Conservation (phyloP, 2,797 vertebrate species). For the Columba guinea region DNA sequence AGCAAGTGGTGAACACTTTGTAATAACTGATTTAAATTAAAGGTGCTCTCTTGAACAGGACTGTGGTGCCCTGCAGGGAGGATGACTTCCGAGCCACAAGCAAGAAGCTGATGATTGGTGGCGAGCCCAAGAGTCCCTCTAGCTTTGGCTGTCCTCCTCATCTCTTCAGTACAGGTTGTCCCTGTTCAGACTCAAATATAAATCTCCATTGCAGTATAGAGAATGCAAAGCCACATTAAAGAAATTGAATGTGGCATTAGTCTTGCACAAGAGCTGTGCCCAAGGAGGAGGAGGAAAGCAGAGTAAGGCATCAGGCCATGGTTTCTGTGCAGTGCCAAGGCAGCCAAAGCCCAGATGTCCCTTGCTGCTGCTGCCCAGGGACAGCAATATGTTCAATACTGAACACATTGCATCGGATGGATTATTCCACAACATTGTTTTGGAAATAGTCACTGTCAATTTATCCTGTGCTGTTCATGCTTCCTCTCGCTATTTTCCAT, state of each 20-base stretch:
- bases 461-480: not conserved
- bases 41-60: not conserved
- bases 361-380: not conserved
- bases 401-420: not conserved
- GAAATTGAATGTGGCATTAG: slow-evolving; percentile 28
- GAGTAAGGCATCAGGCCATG: not conserved
- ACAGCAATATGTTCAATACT: not conserved
- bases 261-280: not conserved
- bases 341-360: not conserved
- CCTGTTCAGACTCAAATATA: not conserved
- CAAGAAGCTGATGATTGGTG: not conserved
- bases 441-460: not conserved
- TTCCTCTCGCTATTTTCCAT: not conserved
- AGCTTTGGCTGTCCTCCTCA: not conserved
- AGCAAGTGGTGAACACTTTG: not conserved
- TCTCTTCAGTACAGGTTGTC: not conserved
- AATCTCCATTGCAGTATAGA: not conserved
- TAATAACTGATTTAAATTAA: not conserved
- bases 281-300: not conserved
- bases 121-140: not conserved
- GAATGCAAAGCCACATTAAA: not conserved
- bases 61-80: not conserved
- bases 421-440: not conserved
- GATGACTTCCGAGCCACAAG: not conserved
- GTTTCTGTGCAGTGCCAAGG: not conserved